Evolutionary conservation across 2,113 vertebrate genomes (phyloP).

Genomic region (Chloropsis cyanopogon): DNA sequence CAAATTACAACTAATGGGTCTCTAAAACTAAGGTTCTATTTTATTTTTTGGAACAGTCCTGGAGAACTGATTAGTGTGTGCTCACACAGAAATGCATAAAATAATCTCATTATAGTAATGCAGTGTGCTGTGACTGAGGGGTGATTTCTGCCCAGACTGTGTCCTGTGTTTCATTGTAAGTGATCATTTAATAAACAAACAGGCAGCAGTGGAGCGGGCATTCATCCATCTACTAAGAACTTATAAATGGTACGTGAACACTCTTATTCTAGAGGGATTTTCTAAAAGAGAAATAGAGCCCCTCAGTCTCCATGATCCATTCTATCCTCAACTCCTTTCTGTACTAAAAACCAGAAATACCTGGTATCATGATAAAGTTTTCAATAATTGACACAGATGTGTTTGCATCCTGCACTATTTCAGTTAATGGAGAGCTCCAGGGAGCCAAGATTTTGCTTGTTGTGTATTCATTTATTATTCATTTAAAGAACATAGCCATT

Average conservation of each 20-base stretch:
- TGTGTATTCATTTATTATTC: constrained; percentile 60
- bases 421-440: constrained; percentile 24
- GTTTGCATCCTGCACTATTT: background rate
- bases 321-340: background rate
- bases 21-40: background rate
- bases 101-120: background rate
- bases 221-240: background rate
- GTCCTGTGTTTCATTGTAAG: background rate
- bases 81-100: constrained; percentile 5
- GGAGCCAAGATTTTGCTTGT: constrained; percentile 44
- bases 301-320: background rate
- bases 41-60: background rate
- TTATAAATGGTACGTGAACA: background rate
- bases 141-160: background rate
- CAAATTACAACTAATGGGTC: background rate
- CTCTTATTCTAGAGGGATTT: background rate
- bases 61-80: background rate
- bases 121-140: background rate
- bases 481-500: constrained; percentile 49
- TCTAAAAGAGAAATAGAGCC: background rate
- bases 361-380: constrained; percentile 28
- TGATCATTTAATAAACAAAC: constrained; percentile 11
- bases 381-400: constrained; percentile 29
- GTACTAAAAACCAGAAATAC: background rate
- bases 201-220: background rate